phyloP scores from a whole-genome alignment of 2,888 invertebrate species.

The Megaustenia siamemsis region DNA sequence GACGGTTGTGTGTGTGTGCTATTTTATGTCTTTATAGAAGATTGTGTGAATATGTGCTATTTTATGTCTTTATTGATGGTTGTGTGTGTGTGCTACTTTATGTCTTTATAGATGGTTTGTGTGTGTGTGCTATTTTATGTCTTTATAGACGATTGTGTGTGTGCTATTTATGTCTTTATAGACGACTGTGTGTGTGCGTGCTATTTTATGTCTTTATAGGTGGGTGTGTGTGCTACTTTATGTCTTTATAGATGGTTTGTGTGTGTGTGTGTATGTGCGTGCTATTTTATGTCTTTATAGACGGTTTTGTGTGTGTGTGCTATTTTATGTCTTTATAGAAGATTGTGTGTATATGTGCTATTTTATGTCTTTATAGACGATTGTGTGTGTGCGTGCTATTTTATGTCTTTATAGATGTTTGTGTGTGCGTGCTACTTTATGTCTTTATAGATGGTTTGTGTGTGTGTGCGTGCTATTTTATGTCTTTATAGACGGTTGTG shows the following conservation, averaged over 20 bases:
- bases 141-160: background rate
- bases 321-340: constrained; percentile 16
- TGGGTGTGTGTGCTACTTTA: background rate
- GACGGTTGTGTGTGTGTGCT: background rate
- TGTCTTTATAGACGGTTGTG: too few relatives aligned
- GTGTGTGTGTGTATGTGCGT: background rate
- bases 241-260: background rate
- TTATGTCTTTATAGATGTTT: background rate
- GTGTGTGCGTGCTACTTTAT: background rate
- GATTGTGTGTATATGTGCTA: constrained; percentile 18
- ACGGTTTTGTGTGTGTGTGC: background rate
- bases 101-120: background rate
- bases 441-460: background rate
- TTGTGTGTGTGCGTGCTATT: background rate
- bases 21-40: background rate
- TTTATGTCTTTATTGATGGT: background rate
- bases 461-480: too few relatives aligned
- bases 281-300: constrained; percentile 1
- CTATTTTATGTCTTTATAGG: too few relatives aligned
- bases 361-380: constrained; percentile 13
- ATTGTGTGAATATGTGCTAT: background rate
- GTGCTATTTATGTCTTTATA: background rate
- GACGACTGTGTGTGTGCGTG: background rate
- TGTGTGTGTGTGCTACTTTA: background rate
- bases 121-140: background rate